Base-by-base conservation (phyloP, 2,888 invertebrate genomes). In the Gnatocerus cornutus region DNA sequence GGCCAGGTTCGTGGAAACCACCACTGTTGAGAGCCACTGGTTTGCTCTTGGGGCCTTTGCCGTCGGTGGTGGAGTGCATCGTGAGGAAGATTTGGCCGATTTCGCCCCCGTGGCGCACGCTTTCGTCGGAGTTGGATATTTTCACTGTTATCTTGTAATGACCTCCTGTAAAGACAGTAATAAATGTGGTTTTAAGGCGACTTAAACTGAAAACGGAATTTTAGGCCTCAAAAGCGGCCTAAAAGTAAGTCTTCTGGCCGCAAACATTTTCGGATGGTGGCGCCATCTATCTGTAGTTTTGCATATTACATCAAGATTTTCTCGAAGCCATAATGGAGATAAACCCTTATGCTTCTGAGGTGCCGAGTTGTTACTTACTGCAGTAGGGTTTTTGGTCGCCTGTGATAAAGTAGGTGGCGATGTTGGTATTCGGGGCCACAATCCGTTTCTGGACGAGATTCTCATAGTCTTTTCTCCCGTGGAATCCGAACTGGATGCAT, bases 71-170 rank as follows among this genome's bases (percentile, higher is more conserved):
- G 43, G 91, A 90, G 58, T 92, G 88, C 29, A 93, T 85, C 0
- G 88, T 89, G 9, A 95, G 85, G 0, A 89, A 88, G 2, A 95
- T 87, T 71, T 90, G 89, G 0, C 95, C 94, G 1, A 93, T 89
- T 81, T 95, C 95, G 0, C 94, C 94, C 0, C 93, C 94, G 79
- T 94, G 93, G 2, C 85, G 82, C 61, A 87, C 82, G 78, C 93
- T 94, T 76, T 91, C 92, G 14, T 89, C 87, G 0, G 91, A 90
- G 72, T 90, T 90, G 6, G 62, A 68, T 3, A 96, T 90, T 73
- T 90, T 89, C 10, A 95, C 87, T 0, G 89, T 89, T 7, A 96
- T 88, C 79, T 91, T 89, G 79, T 95, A 96, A 80, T 96, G 95
- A 3, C 90, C 90, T 77, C 90, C 95, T 95, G 84, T 1, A 88